Base-by-base conservation (phyloP, 2,888 invertebrate species). In the Heteromyza rotundicornis region DNA sequence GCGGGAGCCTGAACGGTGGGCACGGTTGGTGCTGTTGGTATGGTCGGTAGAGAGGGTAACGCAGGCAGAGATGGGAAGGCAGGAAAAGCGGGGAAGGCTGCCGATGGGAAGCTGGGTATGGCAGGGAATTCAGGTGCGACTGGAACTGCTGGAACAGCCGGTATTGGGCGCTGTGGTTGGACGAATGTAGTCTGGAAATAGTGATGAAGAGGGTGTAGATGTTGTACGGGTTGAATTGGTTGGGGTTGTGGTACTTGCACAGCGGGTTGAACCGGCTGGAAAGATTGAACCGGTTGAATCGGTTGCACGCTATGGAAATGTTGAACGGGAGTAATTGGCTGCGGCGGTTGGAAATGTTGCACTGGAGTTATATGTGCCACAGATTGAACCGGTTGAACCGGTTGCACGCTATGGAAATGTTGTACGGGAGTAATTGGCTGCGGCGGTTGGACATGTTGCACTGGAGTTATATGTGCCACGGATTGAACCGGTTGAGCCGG, bases 151-250 rank as follows among this genome's bases (percentile, higher is more conserved):
- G 69, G 69, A 23, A 64, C 16, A 8, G 60, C 60, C n/a, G 68
- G 60, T 10, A 63, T 59, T 0, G 64, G 22, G 2, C 68, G 61
- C 36, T 56, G 60, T 50, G 59, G 60, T 47, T 63, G 64, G n/a
- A 66, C 58, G 59, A 68, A 67, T 16, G 65, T 64, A 10, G 68
- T 64, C 67, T 70, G 68, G 64, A 71, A 70, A 65, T 57, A 71
- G 57, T 68, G 64, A 65, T 64, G 68, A 64, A 59, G 55, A 50
- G 64, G 67, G 58, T 68, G 59, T 60, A 68, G 65, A 64, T 71
- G 68, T 56, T 66, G 65, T 17, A 47, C 47, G 2, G 55, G 35
- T 16, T 22, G 23, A 8, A 50, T n/a, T 14, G 27, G 47, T 16
- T 24, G 40, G 5, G 23, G 12, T 14, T 14, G 53, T 22, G 52